phyloP scores from a whole-genome alignment of 2,888 invertebrate genomes.

The Mongoloraphidia duomilia region DNA sequence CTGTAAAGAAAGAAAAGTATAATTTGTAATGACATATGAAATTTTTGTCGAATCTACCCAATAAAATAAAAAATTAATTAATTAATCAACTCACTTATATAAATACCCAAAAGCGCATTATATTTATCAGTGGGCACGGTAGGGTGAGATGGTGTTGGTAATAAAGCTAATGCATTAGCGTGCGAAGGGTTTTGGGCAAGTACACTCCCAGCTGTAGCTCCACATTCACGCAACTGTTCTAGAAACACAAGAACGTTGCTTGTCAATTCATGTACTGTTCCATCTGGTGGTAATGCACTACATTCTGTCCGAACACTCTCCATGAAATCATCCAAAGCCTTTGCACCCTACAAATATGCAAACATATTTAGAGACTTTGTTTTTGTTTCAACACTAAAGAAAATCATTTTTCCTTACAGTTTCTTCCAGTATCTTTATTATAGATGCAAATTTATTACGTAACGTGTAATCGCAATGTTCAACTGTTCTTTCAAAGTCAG shows the following conservation, averaged over 20 bases:
- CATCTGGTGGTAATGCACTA: constrained; percentile 83
- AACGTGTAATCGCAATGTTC: constrained; percentile 56
- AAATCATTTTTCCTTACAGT: constrained; percentile 39
- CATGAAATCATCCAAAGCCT: constrained; percentile 83
- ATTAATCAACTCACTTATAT: constrained; percentile 53
- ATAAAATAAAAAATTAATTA: background rate
- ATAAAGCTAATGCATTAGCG: constrained; percentile 35
- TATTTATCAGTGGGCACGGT: constrained; percentile 37
- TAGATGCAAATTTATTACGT: constrained; percentile 54
- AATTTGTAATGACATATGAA: constrained; percentile 3
- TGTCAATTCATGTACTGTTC: constrained; percentile 93
- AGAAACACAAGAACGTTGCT: constrained; percentile 87
- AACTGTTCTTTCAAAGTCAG: constrained; percentile 66
- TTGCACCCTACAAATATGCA: constrained; percentile 53
- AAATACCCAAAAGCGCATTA: constrained; percentile 57
- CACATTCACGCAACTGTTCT: constrained; percentile 69
- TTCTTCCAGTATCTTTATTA: constrained; percentile 56
- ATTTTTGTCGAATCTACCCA: background rate
- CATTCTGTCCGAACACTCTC: constrained; percentile 74
- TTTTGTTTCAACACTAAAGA: background rate
- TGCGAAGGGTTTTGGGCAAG: constrained; percentile 44
- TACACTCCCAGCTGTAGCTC: constrained; percentile 59
- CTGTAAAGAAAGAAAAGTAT: constrained; percentile 32
- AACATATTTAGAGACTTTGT: background rate
- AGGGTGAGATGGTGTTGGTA: constrained; percentile 30